phyloP scores from a whole-genome alignment of 2,113 vertebrate species.

The Nematolebias whitei region DNA sequence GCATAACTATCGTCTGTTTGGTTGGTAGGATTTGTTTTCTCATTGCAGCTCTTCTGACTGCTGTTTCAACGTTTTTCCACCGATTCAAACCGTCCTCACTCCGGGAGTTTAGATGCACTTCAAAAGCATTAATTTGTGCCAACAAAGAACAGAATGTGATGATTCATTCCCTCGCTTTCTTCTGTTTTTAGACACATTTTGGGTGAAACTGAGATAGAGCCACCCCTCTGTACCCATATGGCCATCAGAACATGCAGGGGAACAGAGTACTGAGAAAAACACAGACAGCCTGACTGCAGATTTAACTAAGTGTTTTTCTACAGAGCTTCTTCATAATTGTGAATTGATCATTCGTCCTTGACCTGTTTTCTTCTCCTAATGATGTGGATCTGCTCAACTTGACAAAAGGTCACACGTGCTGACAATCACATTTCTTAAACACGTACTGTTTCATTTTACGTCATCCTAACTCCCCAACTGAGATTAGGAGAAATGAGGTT shows the following conservation, averaged over 20 bases:
- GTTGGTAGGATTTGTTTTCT: not conserved
- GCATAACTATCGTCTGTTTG: not conserved
- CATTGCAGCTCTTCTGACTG: slow-evolving; percentile 27
- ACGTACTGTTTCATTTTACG: slow-evolving; percentile 41
- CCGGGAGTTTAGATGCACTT: slow-evolving; percentile 51
- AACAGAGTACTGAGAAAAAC: slow-evolving; percentile 19
- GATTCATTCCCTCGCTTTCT: slow-evolving; percentile 44
- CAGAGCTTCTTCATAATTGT: not conserved
- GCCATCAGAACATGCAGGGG: slow-evolving; percentile 43
- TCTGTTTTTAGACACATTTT: slow-evolving; percentile 42
- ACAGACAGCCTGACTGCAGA: slow-evolving; percentile 6
- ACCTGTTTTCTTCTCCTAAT: not conserved
- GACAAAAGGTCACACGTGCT: slow-evolving; percentile 22
- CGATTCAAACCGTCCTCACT: slow-evolving; percentile 43
- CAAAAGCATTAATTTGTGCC: slow-evolving; percentile 53
- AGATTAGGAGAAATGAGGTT: slow-evolving; percentile 17
- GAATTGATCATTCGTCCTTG: not conserved
- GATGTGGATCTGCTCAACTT: not conserved
- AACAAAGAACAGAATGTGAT: slow-evolving; percentile 59
- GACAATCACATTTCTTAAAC: slow-evolving; percentile 34
- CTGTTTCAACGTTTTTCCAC: slow-evolving; percentile 56
- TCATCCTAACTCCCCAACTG: slow-evolving; percentile 12
- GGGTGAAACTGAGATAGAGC: slow-evolving; percentile 25
- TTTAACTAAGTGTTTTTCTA: slow-evolving; percentile 9
- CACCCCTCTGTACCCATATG: slow-evolving; percentile 35